Evolutionary conservation across 2,797 vertebrate genomes (phyloP), one percentile per base, ranked within the genome.

Genomic region (Coccyzus lansbergi): DNA sequence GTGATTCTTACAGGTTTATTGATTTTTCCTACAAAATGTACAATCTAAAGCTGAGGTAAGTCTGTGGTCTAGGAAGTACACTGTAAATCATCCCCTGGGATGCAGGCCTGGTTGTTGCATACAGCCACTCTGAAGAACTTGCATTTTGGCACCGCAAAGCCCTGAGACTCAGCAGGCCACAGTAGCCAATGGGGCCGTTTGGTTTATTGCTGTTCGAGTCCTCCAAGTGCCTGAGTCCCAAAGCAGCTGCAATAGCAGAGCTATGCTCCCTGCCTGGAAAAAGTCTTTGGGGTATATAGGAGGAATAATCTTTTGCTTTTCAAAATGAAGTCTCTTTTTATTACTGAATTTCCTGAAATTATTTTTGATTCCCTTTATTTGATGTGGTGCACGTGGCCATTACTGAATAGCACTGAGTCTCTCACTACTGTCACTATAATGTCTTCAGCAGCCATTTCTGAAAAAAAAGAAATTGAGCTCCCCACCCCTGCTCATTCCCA

Each of bases 321-420:
- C 42, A 22, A 81, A 80, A 53, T 15, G 2, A 91, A 72, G 19
- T 9, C 0, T 0, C 16, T 83, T n/a, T 36, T 90, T 53, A 6
- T 75, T 72, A 38, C 1, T 83, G 38, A 71, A 5, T 10, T 90
- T 56, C 28, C 48, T 10, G 3, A 51, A 49, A 25, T 59, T 8
- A 21, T 59, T 87, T 36, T 48, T 51, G 51, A 7, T 48, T 48
- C n/a, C 51, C n/a, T 81, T 29, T n/a, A 33, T 72, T 58, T 62
- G 28, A 5, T 14, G 2, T 6, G 4, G 15, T 28, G 7, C 28
- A 51, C 2, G 0, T 44, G 33, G 16, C 34, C 26, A 9, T 38
- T 38, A 7, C 8, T 42, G 31, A 65, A 12, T 26, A 65, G 28
- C 55, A 29, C 4, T 6, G 29, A 89, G 71, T 7, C 20, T 42